Conservation (phyloP, 1,140 invertebrate genomes). For the Drosophila pectinifera region DNA sequence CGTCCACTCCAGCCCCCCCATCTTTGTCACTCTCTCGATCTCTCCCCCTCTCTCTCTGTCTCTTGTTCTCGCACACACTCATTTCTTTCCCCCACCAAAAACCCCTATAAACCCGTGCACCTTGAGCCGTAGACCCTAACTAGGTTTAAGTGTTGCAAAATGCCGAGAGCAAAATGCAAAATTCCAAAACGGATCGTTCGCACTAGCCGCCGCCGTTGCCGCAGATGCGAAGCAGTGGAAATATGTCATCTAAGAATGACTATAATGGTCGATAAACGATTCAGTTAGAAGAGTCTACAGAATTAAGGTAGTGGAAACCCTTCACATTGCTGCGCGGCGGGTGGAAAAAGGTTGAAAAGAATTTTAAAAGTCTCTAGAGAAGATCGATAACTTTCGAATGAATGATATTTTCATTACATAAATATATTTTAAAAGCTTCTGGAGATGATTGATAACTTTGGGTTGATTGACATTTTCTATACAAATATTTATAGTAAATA, state of each 20-base stretch:
- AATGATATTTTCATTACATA: background rate
- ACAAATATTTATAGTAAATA: too few species aligned
- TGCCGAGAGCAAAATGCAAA: conserved; percentile 38
- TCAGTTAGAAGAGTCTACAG: too few species aligned
- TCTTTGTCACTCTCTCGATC: conserved; percentile 12
- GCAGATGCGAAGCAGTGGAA: background rate
- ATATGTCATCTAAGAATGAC: background rate
- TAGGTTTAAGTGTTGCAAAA: conserved; percentile 48
- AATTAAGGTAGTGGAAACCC: background rate
- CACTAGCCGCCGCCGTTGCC: conserved; percentile 3
- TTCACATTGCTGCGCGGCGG: background rate
- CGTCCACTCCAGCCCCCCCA: background rate
- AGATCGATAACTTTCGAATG: background rate
- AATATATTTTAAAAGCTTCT: background rate
- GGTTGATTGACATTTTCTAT: too few species aligned
- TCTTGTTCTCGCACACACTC: conserved; percentile 19
- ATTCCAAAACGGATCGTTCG: conserved; percentile 36
- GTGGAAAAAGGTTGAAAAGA: too few species aligned
- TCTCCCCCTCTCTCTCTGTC: conserved; percentile 7
- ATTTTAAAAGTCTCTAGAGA: background rate
- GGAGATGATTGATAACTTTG: background rate
- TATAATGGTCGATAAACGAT: too few species aligned
- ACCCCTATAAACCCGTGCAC: conserved; percentile 20
- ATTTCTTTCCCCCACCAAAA: conserved; percentile 8
- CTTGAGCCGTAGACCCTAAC: conserved; percentile 31